Evolutionary conservation across 2,888 invertebrate species (phyloP).

Genomic region (Cristatella mucedo): DNA sequence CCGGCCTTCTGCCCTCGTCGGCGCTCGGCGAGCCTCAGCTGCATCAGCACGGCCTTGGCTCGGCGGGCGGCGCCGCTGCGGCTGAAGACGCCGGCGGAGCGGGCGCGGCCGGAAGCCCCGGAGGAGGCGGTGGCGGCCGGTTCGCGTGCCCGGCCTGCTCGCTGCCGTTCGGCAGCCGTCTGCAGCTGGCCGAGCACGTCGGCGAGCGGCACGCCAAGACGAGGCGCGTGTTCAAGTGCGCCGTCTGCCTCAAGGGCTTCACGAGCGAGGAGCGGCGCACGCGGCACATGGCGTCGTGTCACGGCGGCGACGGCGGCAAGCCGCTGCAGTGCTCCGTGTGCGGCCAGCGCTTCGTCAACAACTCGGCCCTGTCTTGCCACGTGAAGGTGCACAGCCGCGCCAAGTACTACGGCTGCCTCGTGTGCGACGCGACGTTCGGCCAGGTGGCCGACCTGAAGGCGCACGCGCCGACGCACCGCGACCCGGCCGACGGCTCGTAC

Average conservation of each 20-base stretch:
- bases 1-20: no score
- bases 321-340: constrained; percentile 51
- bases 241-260: constrained; percentile 51
- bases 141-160: constrained; percentile 36
- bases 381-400: constrained; percentile 50
- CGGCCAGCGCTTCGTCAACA: constrained; percentile 52
- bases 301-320: constrained; percentile 48
- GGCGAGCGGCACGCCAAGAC: constrained; percentile 39
- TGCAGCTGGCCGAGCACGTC: constrained; percentile 42
- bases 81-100: neutral
- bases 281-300: constrained; percentile 51
- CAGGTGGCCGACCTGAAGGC: no score
- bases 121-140: no score
- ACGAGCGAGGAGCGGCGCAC: constrained; percentile 48
- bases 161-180: constrained; percentile 30
- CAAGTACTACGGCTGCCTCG: constrained; percentile 49
- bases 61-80: constrained; percentile 10
- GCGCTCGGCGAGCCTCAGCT: no score
- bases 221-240: constrained; percentile 43
- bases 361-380: constrained; percentile 56
- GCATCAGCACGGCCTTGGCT: no score
- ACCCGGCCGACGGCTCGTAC: no score
- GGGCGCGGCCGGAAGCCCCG: neutral
- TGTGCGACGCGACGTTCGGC: no score
- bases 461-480: no score